Base-by-base conservation (phyloP, 2,888 invertebrate genomes). In the Parnassius orleans region DNA sequence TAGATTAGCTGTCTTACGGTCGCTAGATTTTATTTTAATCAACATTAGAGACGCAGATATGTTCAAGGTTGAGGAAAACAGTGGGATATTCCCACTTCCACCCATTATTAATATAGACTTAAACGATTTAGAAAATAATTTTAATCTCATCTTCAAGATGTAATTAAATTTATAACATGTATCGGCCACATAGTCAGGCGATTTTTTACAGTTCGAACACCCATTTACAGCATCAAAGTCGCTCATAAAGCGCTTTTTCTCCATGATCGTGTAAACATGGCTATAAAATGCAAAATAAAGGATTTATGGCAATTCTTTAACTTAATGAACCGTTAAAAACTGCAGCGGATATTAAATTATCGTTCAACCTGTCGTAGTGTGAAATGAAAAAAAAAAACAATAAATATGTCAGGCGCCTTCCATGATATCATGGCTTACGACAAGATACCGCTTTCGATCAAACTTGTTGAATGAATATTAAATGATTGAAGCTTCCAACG, bases 251-350 rank as follows among this genome's bases (percentile, higher is more conserved):
- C 53, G 5, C 14, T 57, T 53, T 53, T 53, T n/a, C 47, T 19
- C 47, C 11, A 44, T 46, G 48, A 11, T 43, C 68, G 60, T 68
- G 66, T 72, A 69, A 71, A 67, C 68, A 64, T 46, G 61, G 63
- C 46, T 60, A 64, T 73, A 68, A 72, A 71, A 73, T 68, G 68
- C 67, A 66, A 71, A 68, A 66, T 68, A 67, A 64, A 54, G 65
- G 64, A 69, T 71, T 70, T 70, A 72, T 64, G 63, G 65, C 56
- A 54, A 64, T 66, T 68, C 68, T 66, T 66, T 63, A 66, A 60
- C 61, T 69, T 69, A 70, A 71, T 67, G 66, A 67, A 52, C 65
- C 66, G 66, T 72, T 68, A 68, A 68, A 65, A 68, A 65, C 51
- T 42, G 61, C 57, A 46, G 11, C 10, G 44, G 42, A 50, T 41